Evolutionary conservation across 1,140 invertebrate species (phyloP).

Genomic region (Pseudomyrmex cubaensis): DNA sequence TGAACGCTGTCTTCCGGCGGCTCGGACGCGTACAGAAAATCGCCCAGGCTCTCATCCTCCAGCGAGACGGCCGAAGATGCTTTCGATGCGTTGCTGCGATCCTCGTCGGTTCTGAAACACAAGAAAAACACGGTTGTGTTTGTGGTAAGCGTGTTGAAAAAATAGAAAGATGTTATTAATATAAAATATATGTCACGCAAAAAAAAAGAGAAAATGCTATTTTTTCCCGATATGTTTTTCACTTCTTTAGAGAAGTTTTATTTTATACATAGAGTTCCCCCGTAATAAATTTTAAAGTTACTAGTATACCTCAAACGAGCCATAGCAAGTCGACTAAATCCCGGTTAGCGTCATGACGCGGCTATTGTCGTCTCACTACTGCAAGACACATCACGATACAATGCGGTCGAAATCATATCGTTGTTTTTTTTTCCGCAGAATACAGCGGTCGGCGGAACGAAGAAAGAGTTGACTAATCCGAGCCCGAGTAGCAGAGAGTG

Average conservation of each 20-base stretch:
- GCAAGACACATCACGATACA: constrained; percentile 43
- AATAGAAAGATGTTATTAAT: constrained; percentile 25
- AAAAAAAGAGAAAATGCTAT: neutral
- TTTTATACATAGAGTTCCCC: neutral
- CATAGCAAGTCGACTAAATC: constrained; percentile 61
- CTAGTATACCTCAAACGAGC: constrained; percentile 68
- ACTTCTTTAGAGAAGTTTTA: neutral
- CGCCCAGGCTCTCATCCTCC: constrained; percentile 73
- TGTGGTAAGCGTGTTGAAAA: constrained; percentile 9
- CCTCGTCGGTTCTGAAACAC: constrained; percentile 72
- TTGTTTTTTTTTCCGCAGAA: neutral
- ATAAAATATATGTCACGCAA: neutral
- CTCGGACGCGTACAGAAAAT: constrained; percentile 79
- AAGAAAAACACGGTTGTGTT: neutral
- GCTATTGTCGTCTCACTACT: constrained; percentile 45
- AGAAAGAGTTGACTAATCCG: constrained; percentile 65
- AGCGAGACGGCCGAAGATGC: constrained; percentile 28
- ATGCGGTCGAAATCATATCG: neutral
- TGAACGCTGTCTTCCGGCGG: constrained; percentile 73
- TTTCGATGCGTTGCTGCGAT: constrained; percentile 55
- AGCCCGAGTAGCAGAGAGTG: neutral
- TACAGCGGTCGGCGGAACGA: constrained; percentile 23
- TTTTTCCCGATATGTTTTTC: neutral
- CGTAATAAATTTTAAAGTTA: neutral
- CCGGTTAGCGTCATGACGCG: constrained; percentile 36